Percentiles rank a stretch among this genome's conserved stretches.
These are phyloP conservation scores for Polietes domitor DNA, from an alignment of 2,888 invertebrate genomes.

Conservation along the genomic window DNA sequence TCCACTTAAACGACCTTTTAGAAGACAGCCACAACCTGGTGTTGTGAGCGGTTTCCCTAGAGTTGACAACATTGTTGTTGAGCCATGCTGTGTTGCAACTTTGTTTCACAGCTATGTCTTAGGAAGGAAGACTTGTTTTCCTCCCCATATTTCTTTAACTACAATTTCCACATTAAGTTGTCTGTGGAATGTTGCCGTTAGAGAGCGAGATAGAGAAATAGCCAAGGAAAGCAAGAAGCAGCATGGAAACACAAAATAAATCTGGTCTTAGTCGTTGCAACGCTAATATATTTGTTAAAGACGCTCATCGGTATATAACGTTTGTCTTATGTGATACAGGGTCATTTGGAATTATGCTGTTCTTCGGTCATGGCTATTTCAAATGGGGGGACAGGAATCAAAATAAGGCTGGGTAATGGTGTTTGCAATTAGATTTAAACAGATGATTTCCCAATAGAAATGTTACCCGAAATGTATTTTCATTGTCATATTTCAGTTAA, in stretches of 20 bases:
- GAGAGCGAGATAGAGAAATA: too few species aligned
- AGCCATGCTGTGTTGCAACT: not conserved
- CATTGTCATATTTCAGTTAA: too few species aligned
- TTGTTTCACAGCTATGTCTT: not conserved
- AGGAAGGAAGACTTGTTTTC: constrained; percentile 56
- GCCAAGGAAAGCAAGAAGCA: not conserved
- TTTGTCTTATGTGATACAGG: not conserved
- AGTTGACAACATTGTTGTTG: not conserved
- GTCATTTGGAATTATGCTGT: not conserved
- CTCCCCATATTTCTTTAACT: constrained; percentile 47
- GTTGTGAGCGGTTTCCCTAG: too few species aligned
- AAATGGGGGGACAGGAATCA: not conserved
- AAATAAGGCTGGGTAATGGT: not conserved
- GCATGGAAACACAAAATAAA: constrained; percentile 49
- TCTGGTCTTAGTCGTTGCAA: constrained; percentile 58
- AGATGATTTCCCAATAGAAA: not conserved
- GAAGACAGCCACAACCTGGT: not conserved
- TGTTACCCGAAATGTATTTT: too few species aligned
- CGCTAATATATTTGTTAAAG: constrained; percentile 28
- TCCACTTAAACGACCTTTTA: not conserved
- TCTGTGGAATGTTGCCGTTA: constrained; percentile 65
- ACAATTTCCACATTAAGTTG: constrained; percentile 63
- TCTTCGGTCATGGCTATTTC: constrained; percentile 20
- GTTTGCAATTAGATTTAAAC: not conserved
- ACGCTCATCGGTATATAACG: constrained; percentile 25